A percentile compares a stretch with the other conserved stretches of the same genome.
Conservation (phyloP, 1,140 invertebrate species). For the Galleria mellonella region DNA sequence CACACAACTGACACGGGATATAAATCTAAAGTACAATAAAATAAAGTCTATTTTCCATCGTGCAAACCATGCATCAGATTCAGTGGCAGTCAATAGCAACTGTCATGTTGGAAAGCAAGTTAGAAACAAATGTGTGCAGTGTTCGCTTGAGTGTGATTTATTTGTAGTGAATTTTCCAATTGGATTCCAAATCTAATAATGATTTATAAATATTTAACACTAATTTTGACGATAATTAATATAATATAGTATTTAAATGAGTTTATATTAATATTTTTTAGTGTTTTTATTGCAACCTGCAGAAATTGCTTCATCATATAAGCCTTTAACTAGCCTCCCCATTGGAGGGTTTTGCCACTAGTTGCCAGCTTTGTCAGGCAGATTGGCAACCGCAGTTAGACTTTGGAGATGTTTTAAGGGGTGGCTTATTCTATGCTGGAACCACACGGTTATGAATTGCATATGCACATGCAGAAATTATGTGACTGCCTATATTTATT, state of each 20-base stretch:
- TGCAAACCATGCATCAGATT: not conserved
- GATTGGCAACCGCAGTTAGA: too few species aligned
- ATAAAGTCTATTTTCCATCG: constrained; percentile 7
- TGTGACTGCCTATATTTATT: too few species aligned
- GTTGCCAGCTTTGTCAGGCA: too few species aligned
- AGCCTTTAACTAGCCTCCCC: too few species aligned
- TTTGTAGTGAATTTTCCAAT: constrained; percentile 16
- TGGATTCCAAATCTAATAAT: not conserved
- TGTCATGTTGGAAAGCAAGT: constrained; percentile 42
- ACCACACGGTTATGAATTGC: too few species aligned
- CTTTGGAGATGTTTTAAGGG: not conserved
- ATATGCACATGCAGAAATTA: too few species aligned
- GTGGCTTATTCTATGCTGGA: too few species aligned
- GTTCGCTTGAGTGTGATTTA: constrained; percentile 33
- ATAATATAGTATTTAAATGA: too few species aligned
- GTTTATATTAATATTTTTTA: not conserved
- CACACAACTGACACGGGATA: constrained; percentile 34
- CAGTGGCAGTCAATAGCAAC: constrained; percentile 18
- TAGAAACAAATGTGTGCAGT: constrained; percentile 39
- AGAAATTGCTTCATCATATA: not conserved
- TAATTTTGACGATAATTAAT: too few species aligned
- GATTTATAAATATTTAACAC: not conserved
- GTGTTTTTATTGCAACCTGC: not conserved
- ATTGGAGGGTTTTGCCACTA: too few species aligned
- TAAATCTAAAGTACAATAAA: constrained; percentile 5